Evolutionary conservation across 2,113 vertebrate species (phyloP).

Genomic region (Python bivittatus): DNA sequence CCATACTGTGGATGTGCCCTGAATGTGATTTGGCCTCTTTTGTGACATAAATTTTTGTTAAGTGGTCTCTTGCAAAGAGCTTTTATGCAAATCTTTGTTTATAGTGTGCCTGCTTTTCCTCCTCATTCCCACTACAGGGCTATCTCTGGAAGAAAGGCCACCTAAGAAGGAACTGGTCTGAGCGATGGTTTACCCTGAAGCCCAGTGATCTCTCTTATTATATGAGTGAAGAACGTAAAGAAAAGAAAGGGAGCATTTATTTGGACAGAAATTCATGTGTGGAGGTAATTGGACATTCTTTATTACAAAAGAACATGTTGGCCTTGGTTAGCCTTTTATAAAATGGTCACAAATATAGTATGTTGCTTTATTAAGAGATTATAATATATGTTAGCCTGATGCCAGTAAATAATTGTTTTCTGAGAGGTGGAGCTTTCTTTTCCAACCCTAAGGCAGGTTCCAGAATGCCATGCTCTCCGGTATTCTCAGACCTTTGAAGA

Average conservation of each 20-base stretch:
- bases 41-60: neutral
- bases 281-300: constrained; percentile 76
- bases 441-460: neutral
- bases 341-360: neutral
- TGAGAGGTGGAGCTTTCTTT: neutral
- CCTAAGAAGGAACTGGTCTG: constrained; percentile 92
- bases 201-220: constrained; percentile 88
- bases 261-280: constrained; percentile 92
- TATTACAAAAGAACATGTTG: neutral
- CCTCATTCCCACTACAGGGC: constrained; percentile 72
- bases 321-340: neutral
- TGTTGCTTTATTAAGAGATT: neutral
- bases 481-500: neutral
- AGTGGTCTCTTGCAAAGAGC: neutral
- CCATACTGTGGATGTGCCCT: neutral
- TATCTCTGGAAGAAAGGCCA: constrained; percentile 96
- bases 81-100: neutral
- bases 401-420: neutral
- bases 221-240: constrained; percentile 86
- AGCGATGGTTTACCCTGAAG: constrained; percentile 93
- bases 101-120: constrained; percentile 8
- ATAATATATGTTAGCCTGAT: neutral
- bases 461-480: neutral
- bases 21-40: neutral
- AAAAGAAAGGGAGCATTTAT: constrained; percentile 85